phyloP scores from a whole-genome alignment of 1,140 invertebrate genomes.

The Danaus plexippus region DNA sequence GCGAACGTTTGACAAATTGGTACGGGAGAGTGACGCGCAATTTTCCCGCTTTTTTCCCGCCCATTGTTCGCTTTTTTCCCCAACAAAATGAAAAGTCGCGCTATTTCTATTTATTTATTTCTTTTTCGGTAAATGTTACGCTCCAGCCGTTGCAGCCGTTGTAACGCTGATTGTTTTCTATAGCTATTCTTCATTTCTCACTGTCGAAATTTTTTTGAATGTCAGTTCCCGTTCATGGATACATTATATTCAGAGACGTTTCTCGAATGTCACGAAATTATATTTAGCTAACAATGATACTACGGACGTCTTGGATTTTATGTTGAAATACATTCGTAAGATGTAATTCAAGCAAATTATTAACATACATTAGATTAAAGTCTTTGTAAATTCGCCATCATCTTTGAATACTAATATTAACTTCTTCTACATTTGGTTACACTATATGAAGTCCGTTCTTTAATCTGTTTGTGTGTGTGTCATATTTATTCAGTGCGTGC shows the following conservation, averaged over 20 bases:
- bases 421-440: no score
- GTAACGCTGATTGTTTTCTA: constrained; percentile 48
- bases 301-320: no score
- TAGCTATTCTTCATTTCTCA: constrained; percentile 47
- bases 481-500: constrained; percentile 23
- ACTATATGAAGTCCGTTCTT: no score
- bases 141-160: constrained; percentile 32
- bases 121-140: constrained; percentile 52
- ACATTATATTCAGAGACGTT: constrained; percentile 2
- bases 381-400: constrained; percentile 11
- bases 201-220: constrained; percentile 49
- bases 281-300: no score
- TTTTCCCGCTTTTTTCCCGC: constrained; percentile 68
- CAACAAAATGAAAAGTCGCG: constrained; percentile 70
- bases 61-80: constrained; percentile 66
- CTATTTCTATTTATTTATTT: constrained; percentile 60
- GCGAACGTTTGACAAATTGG: constrained; percentile 69
- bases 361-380: constrained; percentile 11
- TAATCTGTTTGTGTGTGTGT: not conserved
- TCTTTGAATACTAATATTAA: no score
- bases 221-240: constrained; percentile 21
- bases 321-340: not conserved
- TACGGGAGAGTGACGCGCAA: constrained; percentile 69
- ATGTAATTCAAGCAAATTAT: constrained; percentile 2
- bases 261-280: no score